Evolutionary conservation across 2,113 vertebrate species (phyloP).

Genomic region (Cyphomyrus plagiostoma): DNA sequence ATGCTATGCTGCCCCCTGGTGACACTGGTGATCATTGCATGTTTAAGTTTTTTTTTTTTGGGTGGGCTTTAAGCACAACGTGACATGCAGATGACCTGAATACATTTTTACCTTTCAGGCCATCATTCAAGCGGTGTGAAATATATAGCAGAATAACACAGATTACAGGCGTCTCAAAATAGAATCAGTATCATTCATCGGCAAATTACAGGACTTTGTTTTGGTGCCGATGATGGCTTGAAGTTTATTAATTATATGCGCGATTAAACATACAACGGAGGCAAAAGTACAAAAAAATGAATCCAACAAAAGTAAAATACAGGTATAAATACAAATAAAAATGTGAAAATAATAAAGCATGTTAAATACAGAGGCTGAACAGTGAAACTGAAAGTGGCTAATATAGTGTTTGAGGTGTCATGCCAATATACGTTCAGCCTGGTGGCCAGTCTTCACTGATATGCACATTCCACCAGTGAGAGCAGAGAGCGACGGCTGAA

Average conservation of each 20-base stretch:
- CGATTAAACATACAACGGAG: neutral
- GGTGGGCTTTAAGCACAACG: neutral
- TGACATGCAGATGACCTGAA: neutral
- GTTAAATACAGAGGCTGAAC: neutral
- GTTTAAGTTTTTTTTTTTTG: neutral
- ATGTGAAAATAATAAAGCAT: neutral
- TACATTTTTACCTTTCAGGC: neutral
- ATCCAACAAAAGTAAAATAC: neutral
- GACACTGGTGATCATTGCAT: slow-evolving; percentile 10
- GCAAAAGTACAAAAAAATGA: neutral
- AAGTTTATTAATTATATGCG: neutral
- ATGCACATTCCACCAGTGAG: neutral
- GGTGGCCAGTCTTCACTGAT: neutral
- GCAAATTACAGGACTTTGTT: neutral
- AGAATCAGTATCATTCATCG: neutral
- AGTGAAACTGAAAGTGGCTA: neutral
- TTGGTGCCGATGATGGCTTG: neutral
- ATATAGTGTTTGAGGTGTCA: neutral
- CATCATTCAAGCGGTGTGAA: neutral
- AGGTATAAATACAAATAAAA: neutral
- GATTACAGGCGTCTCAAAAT: neutral
- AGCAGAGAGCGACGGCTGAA: no score
- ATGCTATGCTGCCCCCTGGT: slow-evolving; percentile 34
- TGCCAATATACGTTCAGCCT: neutral
- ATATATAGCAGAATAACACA: neutral